These are phyloP conservation scores for Zaprionus ghesquierei DNA, from an alignment of 1,140 invertebrate genomes.

Conservation along the genomic window DNA sequence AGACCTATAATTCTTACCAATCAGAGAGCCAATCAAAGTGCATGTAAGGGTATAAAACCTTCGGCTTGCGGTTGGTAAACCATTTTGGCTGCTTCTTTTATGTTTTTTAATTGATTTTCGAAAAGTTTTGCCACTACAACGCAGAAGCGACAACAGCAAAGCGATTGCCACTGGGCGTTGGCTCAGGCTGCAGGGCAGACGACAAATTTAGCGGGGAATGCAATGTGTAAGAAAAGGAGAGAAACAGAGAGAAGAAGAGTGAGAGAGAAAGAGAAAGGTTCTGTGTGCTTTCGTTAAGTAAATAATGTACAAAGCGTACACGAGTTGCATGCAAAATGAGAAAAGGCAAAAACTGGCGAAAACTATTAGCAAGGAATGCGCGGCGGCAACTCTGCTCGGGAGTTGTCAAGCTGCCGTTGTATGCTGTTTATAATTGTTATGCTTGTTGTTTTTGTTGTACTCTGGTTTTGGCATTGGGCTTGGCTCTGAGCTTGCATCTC, in stretches of 20 bases:
- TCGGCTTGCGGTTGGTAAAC: neutral
- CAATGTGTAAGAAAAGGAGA: conserved; percentile 12
- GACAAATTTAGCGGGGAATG: conserved; percentile 73
- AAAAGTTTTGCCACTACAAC: conserved; percentile 46
- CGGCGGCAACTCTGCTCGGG: conserved; percentile 61
- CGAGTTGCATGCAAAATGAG: conserved; percentile 26
- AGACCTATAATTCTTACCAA: too few relatives aligned
- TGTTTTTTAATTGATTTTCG: conserved; percentile 70
- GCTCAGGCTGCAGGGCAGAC: conserved; percentile 55
- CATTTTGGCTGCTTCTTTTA: conserved; percentile 56
- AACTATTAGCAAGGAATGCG: conserved; percentile 70
- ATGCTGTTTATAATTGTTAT: conserved; percentile 33
- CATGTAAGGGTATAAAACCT: conserved; percentile 41
- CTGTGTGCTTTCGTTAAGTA: conserved; percentile 34
- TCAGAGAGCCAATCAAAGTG: too few relatives aligned
- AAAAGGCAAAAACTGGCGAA: conserved; percentile 38
- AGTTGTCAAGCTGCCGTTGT: conserved; percentile 51
- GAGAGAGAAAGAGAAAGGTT: neutral
- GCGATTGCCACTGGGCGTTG: conserved; percentile 19
- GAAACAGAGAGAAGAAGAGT: neutral
- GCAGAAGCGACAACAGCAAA: conserved; percentile 33
- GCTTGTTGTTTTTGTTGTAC: conserved; percentile 42
- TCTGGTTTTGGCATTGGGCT: neutral
- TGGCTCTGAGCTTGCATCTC: neutral
- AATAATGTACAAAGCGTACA: conserved; percentile 48